Evolutionary conservation across 2,797 vertebrate genomes (phyloP), one percentile per base, ranked within the genome.

Genomic region (Microctenopoma steveboyesi): DNA sequence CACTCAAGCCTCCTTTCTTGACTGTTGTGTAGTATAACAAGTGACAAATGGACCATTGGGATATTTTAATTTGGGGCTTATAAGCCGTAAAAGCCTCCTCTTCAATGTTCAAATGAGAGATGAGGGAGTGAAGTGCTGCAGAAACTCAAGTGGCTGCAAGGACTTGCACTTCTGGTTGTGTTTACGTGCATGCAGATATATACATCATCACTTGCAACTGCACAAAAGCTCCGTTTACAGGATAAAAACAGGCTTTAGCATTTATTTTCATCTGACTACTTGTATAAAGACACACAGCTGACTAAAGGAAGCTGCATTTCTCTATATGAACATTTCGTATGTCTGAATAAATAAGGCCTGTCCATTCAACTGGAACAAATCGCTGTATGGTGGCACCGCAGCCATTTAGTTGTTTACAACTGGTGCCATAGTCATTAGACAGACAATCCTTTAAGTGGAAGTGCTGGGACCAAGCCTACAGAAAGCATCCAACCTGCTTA

Each of bases 1-100:
- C 74, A 72, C 64, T 89, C 51, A 58, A 70, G 49, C 57, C 58
- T 74, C 60, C 52, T 76, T 69, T 72, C 52, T 77, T 72, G 55
- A 82, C 74, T 48, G 69, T 45, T 62, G 37, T 65, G 72, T 70
- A 75, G 60, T 72, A 55, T 18, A 72, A 70, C 58, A 58, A 73
- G 72, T 79, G 81, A 89, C 72, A 88, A 90, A 88, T 82, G 68
- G 73, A 57, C 79, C 64, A 30, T 59, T 11, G 66, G 72, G 61
- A 79, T 76, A 56, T 83, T 88, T 87, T 79, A 83, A 88, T 88
- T 79, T 72, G 56, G 39, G 27, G 64, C 22, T 75, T 78, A 64
- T 74, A 69, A 72, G 74, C 66, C 77, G 72, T 80, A 82, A 82
- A 79, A 86, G 58, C 46, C 33, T 52, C 52, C 54, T 54, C 45